Evolutionary conservation across 1,140 invertebrate genomes (phyloP), one percentile per base, ranked within the genome.

Genomic region (Bacillus rossius): DNA sequence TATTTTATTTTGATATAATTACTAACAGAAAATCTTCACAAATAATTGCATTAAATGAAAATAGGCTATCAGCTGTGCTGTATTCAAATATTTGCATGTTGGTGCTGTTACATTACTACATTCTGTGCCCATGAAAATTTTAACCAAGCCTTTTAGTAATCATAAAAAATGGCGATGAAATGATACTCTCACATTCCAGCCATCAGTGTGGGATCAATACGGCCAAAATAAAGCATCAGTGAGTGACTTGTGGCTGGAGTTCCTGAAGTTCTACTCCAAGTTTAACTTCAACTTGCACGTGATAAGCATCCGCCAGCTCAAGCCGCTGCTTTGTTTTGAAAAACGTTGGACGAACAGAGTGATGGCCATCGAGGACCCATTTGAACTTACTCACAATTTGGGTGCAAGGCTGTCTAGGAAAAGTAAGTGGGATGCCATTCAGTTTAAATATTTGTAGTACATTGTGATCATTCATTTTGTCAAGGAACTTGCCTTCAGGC

Each of bases 301-400:
- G 7, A 73, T 85, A 20, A 77, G 69, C 29, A 82, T 84, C n/a
- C 67, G 78, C 29, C 79, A 79, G 60, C 64, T 62, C 5, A 67
- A 67, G 34, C 70, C 70, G 3, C 65, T 85, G 10, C 75, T 73
- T 2, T 72, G 76, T 38, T 76, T 81, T 64, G 77, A 81, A 57
- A 85, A 84, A 61, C 67, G 80, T 14, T 85, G 83, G 83, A 79
- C 75, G 59, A 73, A 75, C 5, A 72, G 75, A 45, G 72, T 72
- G 50, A 72, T 85, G 47, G 81, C 81, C 1, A 82, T 85, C 65
- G 83, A 85, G 74, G 83, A 85, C 72, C 83, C 83, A 16, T 85
- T 85, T 74, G 78, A 82, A 64, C 67, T 80, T 17, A 72, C 60
- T 59, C 82, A 84, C 64, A 85, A 85, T 66, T 68, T 85, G 29